A percentile compares a stretch with the other conserved stretches of the same genome.
These are phyloP conservation scores for Pantherophis vulpinus DNA, from an alignment of 2,797 vertebrate species.

Conservation along the genomic window DNA sequence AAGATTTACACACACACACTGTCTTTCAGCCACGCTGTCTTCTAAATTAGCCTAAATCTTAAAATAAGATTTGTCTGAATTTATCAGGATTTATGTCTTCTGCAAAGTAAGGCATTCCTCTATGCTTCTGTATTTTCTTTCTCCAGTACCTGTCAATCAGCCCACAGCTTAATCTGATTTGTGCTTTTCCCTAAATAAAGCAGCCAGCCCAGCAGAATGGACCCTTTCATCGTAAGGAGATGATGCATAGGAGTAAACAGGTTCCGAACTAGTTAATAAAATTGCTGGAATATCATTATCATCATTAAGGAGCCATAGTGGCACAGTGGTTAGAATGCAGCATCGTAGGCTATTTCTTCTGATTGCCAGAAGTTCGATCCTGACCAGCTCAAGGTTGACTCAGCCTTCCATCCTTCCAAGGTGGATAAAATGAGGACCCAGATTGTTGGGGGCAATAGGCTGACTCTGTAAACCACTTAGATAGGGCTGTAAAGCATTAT, in stretches of 20 bases:
- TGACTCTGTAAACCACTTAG: not conserved
- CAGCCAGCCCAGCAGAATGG: not conserved
- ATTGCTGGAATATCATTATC: not conserved
- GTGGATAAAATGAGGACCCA: not conserved
- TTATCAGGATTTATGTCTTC: constrained; percentile 37
- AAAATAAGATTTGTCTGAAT: constrained; percentile 42
- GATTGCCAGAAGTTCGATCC: not conserved
- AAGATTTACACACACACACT: not conserved
- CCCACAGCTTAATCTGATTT: constrained; percentile 16
- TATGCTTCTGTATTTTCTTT: constrained; percentile 31
- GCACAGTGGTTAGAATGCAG: not conserved
- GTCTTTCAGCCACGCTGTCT: not conserved
- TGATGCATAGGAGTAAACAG: not conserved
- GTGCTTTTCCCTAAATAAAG: not conserved
- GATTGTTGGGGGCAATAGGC: not conserved
- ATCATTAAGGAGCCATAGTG: not conserved
- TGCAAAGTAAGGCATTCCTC: constrained; percentile 23
- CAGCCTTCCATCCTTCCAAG: not conserved
- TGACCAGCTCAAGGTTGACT: not conserved
- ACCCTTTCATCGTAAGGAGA: not conserved
- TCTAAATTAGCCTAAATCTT: constrained; percentile 45
- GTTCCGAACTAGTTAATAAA: not conserved
- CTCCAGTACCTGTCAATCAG: not conserved
- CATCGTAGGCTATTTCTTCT: not conserved
- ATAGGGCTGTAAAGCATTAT: not conserved